Conservation (phyloP, 2,888 invertebrate genomes). For the Eupeodes luniger region DNA sequence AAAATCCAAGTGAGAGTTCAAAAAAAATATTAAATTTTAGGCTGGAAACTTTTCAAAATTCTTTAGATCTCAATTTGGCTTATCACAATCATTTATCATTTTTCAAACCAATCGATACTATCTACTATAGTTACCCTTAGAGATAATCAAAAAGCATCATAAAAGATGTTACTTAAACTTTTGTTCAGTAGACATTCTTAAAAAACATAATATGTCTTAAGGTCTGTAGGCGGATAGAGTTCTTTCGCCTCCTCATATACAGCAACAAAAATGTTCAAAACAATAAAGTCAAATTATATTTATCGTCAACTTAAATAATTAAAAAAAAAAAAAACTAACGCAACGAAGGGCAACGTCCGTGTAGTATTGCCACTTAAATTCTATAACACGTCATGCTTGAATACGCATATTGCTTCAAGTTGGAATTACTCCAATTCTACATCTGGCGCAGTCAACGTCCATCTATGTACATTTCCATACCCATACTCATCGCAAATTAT, state of each 20-base stretch:
- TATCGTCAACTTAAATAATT: slow-evolving; percentile 36
- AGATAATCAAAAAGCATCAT: not conserved
- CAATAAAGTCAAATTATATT: slow-evolving; percentile 17
- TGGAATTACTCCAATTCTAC: slow-evolving; percentile 64
- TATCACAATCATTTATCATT: too few species aligned
- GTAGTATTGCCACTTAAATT: slow-evolving; percentile 65
- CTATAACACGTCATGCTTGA: slow-evolving; percentile 62
- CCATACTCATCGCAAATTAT: slow-evolving; percentile 13
- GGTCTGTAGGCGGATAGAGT: too few species aligned
- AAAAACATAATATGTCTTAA: not conserved
- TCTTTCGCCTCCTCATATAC: not conserved
- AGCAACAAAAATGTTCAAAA: not conserved
- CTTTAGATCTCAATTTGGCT: too few species aligned
- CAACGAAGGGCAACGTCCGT: slow-evolving; percentile 69
- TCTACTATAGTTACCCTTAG: not conserved
- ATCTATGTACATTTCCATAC: not conserved
- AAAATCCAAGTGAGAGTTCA: too few species aligned
- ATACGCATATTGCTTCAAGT: slow-evolving; percentile 64
- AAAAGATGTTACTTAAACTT: not conserved
- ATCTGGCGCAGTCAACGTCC: slow-evolving; percentile 29
- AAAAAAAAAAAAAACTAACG: slow-evolving; percentile 17
- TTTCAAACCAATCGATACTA: too few species aligned
- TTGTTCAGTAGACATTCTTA: not conserved
- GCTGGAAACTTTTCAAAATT: too few species aligned
- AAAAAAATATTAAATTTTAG: too few species aligned